Evolutionary conservation across 2,888 invertebrate genomes (phyloP), one percentile per base, ranked within the genome.

Genomic region (Drosophila infuscata): DNA sequence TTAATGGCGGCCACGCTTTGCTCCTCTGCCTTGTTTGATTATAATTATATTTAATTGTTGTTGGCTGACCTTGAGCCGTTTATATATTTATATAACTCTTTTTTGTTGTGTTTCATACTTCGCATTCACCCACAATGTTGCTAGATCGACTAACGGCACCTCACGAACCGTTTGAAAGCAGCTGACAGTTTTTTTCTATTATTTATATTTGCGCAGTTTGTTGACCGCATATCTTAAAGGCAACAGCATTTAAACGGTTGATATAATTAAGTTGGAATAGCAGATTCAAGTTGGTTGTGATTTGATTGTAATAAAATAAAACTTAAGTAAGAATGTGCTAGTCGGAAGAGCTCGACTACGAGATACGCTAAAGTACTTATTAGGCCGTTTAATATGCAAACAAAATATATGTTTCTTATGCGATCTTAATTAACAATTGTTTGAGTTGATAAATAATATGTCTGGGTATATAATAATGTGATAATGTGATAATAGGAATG

Each of bases 21-120:
- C 80, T 86, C 81, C 73, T 76, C 73, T 61, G 74, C 78, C 68
- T 83, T 70, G 76, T 66, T 80, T 52, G 54, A 52, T 74, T 78
- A 81, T 85, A 91, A 89, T 89, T 91, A 83, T 78, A 58, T 79
- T 78, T 88, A 89, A 90, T 91, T 83, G 90, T 74, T 72, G 79
- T 79, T 70, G 69, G 68, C 77, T 89, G 88, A 89, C 88, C 88
- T 89, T 89, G 88, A 89, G 88, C 83, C 71, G 81, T 84, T 82
- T 46, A 25, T 46, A 12, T 11, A 25, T 46, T 15, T 25, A n/a
- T 77, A 52, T 56, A 32, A 49, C 25, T 25, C 61, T 58, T 61
- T 70, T 38, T 68, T 69, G 29, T 38, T 60, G 38, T 71, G 35
- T n/a, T 49, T 52, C 29, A 49, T 57, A 49, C 60, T 41, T 68